Conservation (phyloP, 2,888 invertebrate genomes). For the Tineola bisselliella region DNA sequence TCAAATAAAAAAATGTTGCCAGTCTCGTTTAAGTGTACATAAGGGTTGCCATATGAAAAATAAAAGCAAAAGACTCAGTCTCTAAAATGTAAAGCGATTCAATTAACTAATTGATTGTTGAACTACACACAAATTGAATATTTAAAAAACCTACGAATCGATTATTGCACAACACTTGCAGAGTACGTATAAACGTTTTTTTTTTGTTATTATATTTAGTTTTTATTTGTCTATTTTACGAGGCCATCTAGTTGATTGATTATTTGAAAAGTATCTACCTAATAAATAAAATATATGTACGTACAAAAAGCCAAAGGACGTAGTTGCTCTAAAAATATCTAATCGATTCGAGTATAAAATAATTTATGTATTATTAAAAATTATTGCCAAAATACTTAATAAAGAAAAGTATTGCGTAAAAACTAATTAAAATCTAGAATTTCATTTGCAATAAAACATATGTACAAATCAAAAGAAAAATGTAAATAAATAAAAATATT, state of each 20-base stretch:
- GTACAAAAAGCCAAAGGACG: too few relatives aligned
- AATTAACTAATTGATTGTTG: neutral
- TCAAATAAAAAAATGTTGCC: neutral
- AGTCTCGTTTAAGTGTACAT: neutral
- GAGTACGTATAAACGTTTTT: conserved; percentile 54
- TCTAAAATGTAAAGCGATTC: conserved; percentile 24
- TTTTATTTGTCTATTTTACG: conserved; percentile 31
- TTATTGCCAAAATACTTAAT: neutral
- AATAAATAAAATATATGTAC: neutral
- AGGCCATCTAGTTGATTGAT: conserved; percentile 26
- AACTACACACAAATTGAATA: conserved; percentile 30
- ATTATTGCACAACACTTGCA: conserved; percentile 65
- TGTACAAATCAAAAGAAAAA: conserved; percentile 1
- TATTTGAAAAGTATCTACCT: neutral
- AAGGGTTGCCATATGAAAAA: neutral
- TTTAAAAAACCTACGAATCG: conserved; percentile 40
- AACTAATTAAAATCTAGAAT: neutral
- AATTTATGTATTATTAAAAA: neutral
- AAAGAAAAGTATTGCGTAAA: neutral
- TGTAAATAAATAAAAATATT: neutral
- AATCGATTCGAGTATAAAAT: too few relatives aligned
- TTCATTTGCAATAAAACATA: neutral
- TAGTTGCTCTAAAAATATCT: too few relatives aligned
- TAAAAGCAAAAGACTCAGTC: conserved; percentile 30
- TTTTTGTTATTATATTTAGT: conserved; percentile 25